Percentiles rank a stretch among this genome's conserved stretches.
These are phyloP conservation scores for Petaurus breviceps DNA, from an alignment of 2,113 vertebrate species.

Conservation along the genomic window DNA sequence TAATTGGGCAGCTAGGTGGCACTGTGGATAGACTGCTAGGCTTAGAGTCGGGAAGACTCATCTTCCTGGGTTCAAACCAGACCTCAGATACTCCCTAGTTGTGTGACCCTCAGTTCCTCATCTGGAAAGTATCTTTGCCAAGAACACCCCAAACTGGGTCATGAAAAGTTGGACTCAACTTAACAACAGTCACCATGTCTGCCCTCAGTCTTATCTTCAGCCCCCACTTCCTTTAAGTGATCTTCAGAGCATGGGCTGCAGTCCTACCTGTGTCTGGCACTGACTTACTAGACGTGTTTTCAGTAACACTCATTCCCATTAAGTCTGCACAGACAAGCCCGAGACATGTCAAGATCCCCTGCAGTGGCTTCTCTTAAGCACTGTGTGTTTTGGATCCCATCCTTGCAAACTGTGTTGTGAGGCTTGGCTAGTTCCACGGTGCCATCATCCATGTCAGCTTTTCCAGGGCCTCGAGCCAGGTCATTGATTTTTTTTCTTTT, in stretches of 20 bases:
- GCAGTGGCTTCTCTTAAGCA: background rate
- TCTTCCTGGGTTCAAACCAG: background rate
- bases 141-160: background rate
- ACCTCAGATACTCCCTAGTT: background rate
- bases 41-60: background rate
- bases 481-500: conserved; percentile 6
- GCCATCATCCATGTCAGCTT: accelerated
- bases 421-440: accelerated
- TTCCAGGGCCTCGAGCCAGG: background rate
- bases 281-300: background rate
- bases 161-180: background rate
- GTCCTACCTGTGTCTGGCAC: background rate
- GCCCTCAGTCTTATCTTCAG: background rate
- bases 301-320: background rate
- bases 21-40: background rate
- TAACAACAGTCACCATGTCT: background rate
- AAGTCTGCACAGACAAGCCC: background rate
- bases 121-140: background rate
- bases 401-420: background rate
- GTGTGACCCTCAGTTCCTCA: background rate
- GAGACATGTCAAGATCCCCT: background rate
- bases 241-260: background rate
- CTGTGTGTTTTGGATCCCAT: background rate
- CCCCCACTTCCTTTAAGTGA: background rate
- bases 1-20: background rate